phyloP scores from a whole-genome alignment of 2,797 vertebrate species.

The Halcyon badia region DNA sequence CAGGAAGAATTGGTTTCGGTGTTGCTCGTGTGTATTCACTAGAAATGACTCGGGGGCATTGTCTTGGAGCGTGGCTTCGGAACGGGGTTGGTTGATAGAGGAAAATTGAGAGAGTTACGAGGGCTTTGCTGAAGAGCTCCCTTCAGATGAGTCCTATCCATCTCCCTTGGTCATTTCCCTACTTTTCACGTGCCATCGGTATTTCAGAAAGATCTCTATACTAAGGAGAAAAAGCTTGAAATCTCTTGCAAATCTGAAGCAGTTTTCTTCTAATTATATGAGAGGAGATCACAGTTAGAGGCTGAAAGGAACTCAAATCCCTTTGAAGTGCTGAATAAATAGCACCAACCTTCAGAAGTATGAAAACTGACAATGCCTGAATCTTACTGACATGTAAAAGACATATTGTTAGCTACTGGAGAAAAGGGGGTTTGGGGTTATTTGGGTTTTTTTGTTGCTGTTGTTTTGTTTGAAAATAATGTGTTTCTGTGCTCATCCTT shows the following conservation, averaged over 20 bases:
- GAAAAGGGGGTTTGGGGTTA: not conserved
- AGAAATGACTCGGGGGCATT: not conserved
- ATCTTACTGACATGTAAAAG: not conserved
- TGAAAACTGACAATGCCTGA: not conserved
- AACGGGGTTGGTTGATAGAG: not conserved
- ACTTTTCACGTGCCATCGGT: not conserved
- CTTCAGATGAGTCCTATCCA: not conserved
- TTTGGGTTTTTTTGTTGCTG: accelerated
- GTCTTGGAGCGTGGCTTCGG: not conserved
- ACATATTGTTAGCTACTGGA: not conserved
- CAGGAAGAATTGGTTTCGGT: not conserved
- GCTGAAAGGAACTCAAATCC: not conserved
- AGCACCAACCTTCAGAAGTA: not conserved
- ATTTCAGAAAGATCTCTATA: not conserved
- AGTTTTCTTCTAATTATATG: not conserved
- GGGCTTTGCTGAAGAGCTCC: not conserved
- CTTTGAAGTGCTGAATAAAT: conserved; percentile 47
- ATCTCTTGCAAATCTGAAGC: not conserved
- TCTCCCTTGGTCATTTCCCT: not conserved
- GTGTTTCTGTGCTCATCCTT: not conserved
- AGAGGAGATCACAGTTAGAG: not conserved
- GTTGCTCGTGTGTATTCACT: not conserved
- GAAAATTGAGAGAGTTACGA: not conserved
- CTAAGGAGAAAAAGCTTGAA: not conserved
- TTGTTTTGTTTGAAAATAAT: not conserved